Evolutionary conservation across 2,797 vertebrate species (phyloP).

Genomic region (Aeoliscus strigatus): DNA sequence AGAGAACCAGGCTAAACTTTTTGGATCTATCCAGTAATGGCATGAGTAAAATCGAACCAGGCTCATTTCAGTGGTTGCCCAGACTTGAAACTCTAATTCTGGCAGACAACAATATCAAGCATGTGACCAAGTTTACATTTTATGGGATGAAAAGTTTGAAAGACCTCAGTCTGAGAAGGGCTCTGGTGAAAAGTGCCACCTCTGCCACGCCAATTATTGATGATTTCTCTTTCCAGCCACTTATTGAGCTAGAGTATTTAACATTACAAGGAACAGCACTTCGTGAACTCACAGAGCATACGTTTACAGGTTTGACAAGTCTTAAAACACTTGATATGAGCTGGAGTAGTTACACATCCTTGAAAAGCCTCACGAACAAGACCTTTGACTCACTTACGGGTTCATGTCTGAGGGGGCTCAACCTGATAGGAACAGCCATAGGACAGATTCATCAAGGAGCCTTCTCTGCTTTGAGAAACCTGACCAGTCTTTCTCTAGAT

Average conservation of each 20-base stretch:
- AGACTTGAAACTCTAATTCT: slow-evolving; percentile 77
- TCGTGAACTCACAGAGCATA: slow-evolving; percentile 65
- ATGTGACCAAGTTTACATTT: slow-evolving; percentile 74
- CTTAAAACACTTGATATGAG: slow-evolving; percentile 80
- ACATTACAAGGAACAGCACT: slow-evolving; percentile 75
- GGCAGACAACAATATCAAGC: slow-evolving; percentile 73
- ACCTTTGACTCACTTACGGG: slow-evolving; percentile 82
- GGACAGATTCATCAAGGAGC: slow-evolving; percentile 65
- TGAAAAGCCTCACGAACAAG: slow-evolving; percentile 73
- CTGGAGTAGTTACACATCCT: slow-evolving; percentile 63
- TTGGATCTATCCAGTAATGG: slow-evolving; percentile 83
- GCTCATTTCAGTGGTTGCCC: slow-evolving; percentile 82
- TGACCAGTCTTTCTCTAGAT: slow-evolving; percentile 81
- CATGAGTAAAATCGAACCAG: slow-evolving; percentile 65
- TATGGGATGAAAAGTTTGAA: slow-evolving; percentile 78
- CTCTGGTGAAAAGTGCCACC: slow-evolving; percentile 60
- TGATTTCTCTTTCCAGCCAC: slow-evolving; percentile 80
- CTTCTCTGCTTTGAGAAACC: slow-evolving; percentile 79
- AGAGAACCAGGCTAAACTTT: slow-evolving; percentile 75
- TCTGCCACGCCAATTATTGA: slow-evolving; percentile 68
- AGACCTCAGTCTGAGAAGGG: slow-evolving; percentile 74
- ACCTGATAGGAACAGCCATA: slow-evolving; percentile 79
- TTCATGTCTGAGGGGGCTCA: slow-evolving; percentile 80
- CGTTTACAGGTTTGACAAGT: slow-evolving; percentile 80
- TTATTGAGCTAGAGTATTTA: slow-evolving; percentile 78